Evolutionary conservation across 2,888 invertebrate species (phyloP), one percentile per base, ranked within the genome.

Genomic region (Rhagophthalmus giganteus): DNA sequence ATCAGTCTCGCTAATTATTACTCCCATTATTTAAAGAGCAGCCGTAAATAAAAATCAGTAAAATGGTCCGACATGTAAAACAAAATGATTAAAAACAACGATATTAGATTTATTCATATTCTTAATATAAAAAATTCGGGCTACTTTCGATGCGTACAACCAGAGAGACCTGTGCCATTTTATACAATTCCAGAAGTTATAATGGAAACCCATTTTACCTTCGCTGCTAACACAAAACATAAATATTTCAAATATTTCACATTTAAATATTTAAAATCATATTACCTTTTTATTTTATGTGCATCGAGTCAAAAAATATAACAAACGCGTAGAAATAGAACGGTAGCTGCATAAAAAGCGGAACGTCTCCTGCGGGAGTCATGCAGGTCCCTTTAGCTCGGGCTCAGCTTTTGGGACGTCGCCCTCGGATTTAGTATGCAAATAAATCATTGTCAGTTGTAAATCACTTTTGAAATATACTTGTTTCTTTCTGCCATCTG

Each of bases 361-460:
- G 54, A 62, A 59, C 59, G 57, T 59, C 58, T 62, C 62, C 58
- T 55, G 46, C 40, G 60, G 60, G 62, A 62, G 42, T 40, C 54
- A 32, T 52, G 50, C 54, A 50, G 59, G 59, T 60, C 60, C 56
- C 56, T 37, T 35, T 55, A 50, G 50, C 50, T 47, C 54, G 41
- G 55, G 48, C 55, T 50, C 51, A 44, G 60, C 52, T 55, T 58
- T 53, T 56, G 60, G 61, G 58, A 60, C 61, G 56, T 60, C 59
- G 59, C 60, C 59, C 58, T 58, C 57, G 56, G 51, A 61, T 59
- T 66, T 59, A 63, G 58, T 61, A 66, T 66, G 65, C 60, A 64
- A 65, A 68, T 68, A 67, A 67, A 68, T 68, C 68, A 67, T 64
- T 62, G 66, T 66, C 67, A 60, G 66, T 62, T 64, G 64, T 68